Evolutionary conservation across 2,888 invertebrate species (phyloP).

Genomic region (Escarpia spicata): DNA sequence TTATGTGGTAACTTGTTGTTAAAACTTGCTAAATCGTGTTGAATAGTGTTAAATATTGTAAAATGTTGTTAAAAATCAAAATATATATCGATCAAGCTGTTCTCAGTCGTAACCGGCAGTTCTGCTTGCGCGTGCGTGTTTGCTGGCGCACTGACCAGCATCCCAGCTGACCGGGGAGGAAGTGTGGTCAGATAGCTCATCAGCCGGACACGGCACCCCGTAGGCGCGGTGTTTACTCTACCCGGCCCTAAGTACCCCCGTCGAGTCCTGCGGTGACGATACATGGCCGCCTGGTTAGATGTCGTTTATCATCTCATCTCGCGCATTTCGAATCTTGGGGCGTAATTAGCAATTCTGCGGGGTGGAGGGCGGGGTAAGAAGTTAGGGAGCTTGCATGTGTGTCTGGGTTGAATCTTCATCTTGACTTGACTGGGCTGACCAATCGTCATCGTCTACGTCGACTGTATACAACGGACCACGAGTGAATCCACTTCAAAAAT

Average conservation of each 20-base stretch:
- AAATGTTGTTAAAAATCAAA: no score
- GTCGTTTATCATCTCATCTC: not conserved
- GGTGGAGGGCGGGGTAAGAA: not conserved
- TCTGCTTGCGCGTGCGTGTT: not conserved
- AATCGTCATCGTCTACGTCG: not conserved
- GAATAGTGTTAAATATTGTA: no score
- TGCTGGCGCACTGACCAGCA: not conserved
- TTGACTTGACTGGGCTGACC: not conserved
- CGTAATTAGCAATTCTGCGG: not conserved
- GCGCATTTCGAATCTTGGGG: not conserved
- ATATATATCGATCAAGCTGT: not conserved
- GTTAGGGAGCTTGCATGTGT: not conserved
- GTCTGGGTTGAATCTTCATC: not conserved
- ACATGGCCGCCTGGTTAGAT: not conserved
- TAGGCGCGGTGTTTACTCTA: not conserved
- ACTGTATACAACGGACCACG: not conserved
- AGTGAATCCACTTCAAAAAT: not conserved
- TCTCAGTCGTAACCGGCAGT: not conserved
- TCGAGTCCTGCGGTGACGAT: not conserved
- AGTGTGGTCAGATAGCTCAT: not conserved
- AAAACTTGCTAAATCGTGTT: no score
- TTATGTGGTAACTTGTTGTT: no score
- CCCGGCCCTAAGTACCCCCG: constrained; percentile 2
- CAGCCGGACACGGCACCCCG: not conserved
- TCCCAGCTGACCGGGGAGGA: not conserved